These are phyloP conservation scores for Lasioglossum morio DNA, from an alignment of 2,888 invertebrate species.

Conservation along the genomic window DNA sequence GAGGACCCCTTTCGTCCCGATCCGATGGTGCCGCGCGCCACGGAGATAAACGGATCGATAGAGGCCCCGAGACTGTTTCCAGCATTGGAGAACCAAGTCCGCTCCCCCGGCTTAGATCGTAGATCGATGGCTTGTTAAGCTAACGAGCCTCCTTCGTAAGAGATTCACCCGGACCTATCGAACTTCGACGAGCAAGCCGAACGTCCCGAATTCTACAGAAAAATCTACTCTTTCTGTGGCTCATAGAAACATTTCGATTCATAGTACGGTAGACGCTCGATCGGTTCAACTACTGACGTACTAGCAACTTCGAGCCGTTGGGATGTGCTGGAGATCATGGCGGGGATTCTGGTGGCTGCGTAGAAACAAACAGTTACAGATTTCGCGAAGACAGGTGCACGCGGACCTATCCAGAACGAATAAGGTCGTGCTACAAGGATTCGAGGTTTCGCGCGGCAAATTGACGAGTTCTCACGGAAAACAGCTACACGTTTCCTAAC, in stretches of 20 bases:
- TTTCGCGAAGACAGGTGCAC: background rate
- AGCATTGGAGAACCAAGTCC: constrained; percentile 29
- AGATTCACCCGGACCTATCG: constrained; percentile 15
- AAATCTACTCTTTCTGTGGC: background rate
- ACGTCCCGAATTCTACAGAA: background rate
- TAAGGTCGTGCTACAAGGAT: background rate
- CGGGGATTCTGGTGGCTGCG: background rate
- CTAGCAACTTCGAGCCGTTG: background rate
- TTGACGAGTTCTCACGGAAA: constrained; percentile 11
- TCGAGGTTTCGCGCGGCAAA: background rate
- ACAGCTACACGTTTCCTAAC: constrained; percentile 25
- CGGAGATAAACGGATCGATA: constrained; percentile 64
- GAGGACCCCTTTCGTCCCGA: constrained; percentile 18
- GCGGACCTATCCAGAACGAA: background rate
- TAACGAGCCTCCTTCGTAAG: constrained; percentile 37
- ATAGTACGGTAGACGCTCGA: background rate
- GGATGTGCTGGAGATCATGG: background rate
- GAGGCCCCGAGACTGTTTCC: constrained; percentile 53
- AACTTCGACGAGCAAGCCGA: background rate
- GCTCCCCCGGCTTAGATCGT: constrained; percentile 36
- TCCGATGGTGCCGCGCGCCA: constrained; percentile 29
- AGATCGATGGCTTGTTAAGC: constrained; percentile 47
- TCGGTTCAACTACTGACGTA: too few species aligned
- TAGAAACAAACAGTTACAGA: background rate
- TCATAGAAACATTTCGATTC: background rate